phyloP scores from a whole-genome alignment of 2,113 vertebrate genomes.

The Nerophis ophidion region DNA sequence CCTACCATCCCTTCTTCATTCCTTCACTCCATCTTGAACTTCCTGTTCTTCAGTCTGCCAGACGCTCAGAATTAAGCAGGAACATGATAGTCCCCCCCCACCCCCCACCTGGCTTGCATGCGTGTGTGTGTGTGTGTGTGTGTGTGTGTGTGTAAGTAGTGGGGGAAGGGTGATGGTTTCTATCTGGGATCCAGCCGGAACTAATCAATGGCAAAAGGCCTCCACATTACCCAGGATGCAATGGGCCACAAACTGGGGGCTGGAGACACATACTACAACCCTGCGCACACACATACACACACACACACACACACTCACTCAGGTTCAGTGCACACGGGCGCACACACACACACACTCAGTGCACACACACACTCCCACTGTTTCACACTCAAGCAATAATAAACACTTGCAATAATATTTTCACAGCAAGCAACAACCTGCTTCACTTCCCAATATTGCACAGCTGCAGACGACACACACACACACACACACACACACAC shows the following conservation, averaged over 20 bases:
- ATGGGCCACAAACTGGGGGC: slow-evolving; percentile 55
- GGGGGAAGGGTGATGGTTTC: slow-evolving; percentile 46
- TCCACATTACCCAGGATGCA: slow-evolving; percentile 75
- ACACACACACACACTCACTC: slow-evolving; percentile 24
- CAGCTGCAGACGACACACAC: slow-evolving; percentile 44
- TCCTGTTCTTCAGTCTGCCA: slow-evolving; percentile 75
- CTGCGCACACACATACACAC: slow-evolving; percentile 33
- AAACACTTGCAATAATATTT: slow-evolving; percentile 83
- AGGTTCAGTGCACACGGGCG: slow-evolving; percentile 14
- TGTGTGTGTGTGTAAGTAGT: slow-evolving; percentile 36
- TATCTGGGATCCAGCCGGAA: slow-evolving; percentile 77
- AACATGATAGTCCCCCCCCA: slow-evolving; percentile 74
- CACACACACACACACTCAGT: slow-evolving; percentile 42
- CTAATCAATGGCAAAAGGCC: slow-evolving; percentile 79
- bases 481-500: slow-evolving; percentile 14
- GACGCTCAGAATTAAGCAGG: slow-evolving; percentile 77
- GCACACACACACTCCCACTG: slow-evolving; percentile 68
- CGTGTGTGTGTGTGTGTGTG: slow-evolving; percentile 29
- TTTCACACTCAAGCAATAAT: slow-evolving; percentile 77
- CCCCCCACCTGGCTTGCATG: slow-evolving; percentile 63
- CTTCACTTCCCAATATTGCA: slow-evolving; percentile 66
- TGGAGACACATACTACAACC: slow-evolving; percentile 52
- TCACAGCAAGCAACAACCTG: slow-evolving; percentile 74
- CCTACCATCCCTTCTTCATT: slow-evolving; percentile 49
- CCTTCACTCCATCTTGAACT: slow-evolving; percentile 61